Percentiles rank a stretch among this genome's conserved stretches.
Evolutionary conservation across 2,888 invertebrate species (phyloP).

Genomic region (Lochmaea crataegi): DNA sequence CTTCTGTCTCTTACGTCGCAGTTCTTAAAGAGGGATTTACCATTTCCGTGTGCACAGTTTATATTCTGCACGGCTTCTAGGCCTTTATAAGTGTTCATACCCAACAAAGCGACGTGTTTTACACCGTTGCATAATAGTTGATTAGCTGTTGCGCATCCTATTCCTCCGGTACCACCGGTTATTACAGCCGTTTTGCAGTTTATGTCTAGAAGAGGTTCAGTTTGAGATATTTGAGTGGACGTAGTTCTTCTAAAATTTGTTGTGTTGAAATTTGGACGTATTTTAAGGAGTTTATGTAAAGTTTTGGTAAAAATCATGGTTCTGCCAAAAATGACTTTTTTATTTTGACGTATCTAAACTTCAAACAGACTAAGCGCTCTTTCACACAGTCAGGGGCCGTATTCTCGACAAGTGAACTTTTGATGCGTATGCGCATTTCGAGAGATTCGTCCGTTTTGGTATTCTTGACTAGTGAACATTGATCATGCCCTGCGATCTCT

Average conservation of each 20-base stretch:
- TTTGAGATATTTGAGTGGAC: not conserved
- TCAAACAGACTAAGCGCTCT: too few species aligned
- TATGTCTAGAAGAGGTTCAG: slow-evolving; percentile 29
- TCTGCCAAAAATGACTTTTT: not conserved
- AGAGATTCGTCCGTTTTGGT: too few species aligned
- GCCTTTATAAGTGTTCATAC: slow-evolving; percentile 55
- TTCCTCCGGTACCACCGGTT: slow-evolving; percentile 65
- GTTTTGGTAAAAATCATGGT: not conserved
- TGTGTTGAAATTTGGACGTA: not conserved
- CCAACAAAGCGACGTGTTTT: slow-evolving; percentile 58
- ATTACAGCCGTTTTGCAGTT: slow-evolving; percentile 63
- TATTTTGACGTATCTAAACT: not conserved
- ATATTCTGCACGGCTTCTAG: slow-evolving; percentile 56
- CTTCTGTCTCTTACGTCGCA: slow-evolving; percentile 58
- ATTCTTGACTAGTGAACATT: too few species aligned
- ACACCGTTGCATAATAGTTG: slow-evolving; percentile 64
- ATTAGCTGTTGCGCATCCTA: slow-evolving; percentile 65
- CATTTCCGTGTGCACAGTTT: slow-evolving; percentile 57
- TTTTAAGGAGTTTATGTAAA: not conserved
- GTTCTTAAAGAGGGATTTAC: slow-evolving; percentile 57
- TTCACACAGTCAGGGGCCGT: too few species aligned
- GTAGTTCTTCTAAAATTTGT: not conserved
- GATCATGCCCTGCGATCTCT: too few species aligned
- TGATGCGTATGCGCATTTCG: too few species aligned
- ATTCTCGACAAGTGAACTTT: too few species aligned